Evolutionary conservation across 2,113 vertebrate species (phyloP), one percentile per base, ranked within the genome.

Genomic region (Cryptomyrus ogoouensis): DNA sequence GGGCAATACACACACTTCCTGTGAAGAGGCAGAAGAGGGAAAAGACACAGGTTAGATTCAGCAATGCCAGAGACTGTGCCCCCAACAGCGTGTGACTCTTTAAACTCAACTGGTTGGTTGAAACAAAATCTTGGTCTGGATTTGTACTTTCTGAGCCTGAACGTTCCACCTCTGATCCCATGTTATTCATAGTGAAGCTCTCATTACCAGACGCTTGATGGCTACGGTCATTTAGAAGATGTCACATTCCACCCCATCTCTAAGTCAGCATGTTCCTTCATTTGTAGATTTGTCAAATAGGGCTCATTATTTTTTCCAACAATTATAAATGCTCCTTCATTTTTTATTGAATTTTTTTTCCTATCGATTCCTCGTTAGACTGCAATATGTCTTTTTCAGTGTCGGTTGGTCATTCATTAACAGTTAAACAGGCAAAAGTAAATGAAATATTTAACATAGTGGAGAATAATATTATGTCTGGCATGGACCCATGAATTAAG

Each of bases 1-100:
- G 98, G 12, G 98, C 97, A 31, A 99, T 97, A 46, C 98, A 99
- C 90, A 98, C 95, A 0, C 96, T 96, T 5, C 98, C 98, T 99
- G 94, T 2, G n/a, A 88, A 90, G 35, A 94, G 87, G 91, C 80
- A 66, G 77, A 12, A 91, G 21, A 74, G 42, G 83, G 39, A n/a
- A 52, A 89, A 52, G 15, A 52, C n/a, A 27, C 13, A 21, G 50
- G 50, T 87, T 35, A 4, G 15, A 35, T 49, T 12, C 85, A 39
- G 85, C 49, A 39, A 44, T 83, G 2, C 42, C 42, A 47, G n/a
- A 83, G 13, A 80, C n/a, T n/a, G n/a, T n/a, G n/a, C n/a, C n/a
- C n/a, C n/a, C n/a, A n/a, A n/a, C n/a, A n/a, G n/a, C n/a, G n/a
- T n/a, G n/a, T 66, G 9, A 66, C 62, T 66, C 62, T 66, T 27